Evolutionary conservation across 2,888 invertebrate genomes (phyloP), one percentile per base, ranked within the genome.

Genomic region (Drosophila mayaguana): DNA sequence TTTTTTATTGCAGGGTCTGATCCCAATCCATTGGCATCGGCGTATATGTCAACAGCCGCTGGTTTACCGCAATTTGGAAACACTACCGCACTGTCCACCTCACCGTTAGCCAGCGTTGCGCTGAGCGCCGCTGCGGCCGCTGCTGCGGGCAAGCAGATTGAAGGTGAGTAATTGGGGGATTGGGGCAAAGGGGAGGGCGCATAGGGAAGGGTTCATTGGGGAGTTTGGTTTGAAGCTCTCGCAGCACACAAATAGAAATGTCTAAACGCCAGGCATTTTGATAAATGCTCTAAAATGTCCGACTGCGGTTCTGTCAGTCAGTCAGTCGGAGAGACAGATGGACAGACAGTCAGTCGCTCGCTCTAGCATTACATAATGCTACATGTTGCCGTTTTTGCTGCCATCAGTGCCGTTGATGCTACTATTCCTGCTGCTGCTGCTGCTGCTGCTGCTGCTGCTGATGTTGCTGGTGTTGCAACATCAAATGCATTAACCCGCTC

Each of bases 141-240:
- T 36, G 96, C 96, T 70, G 96, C 97, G 73, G 97, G 96, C 80
- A 98, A 98, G 93, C 98, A 98, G 94, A 96, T 98, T 91, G 98
- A 98, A 95, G 97, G 96, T 96, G 93, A 93, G 91, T 28, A 11
- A 36, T 7, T 11, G 25, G n/a, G 28, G 0, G 8, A 8, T 2
- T 2, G 16, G 7, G 38, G 14, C 14, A 14, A 9, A 1, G 8
- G 43, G 16, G 0, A 2, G 20, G 34, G n/a, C n/a, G n/a, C n/a
- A n/a, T n/a, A n/a, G n/a, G 20, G 18, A 18, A 9, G 18, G 45
- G 48, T 40, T 6, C 48, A 38, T 38, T 48, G 46, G 46, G 46
- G 18, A 36, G 46, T 36, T 45, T 8, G 46, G 48, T 9, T 48
- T 48, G 34, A 22, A 3, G 48, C 22, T n/a, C 40, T 22, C 32